These are phyloP conservation scores for Sinodicranocentrus sp. DNA, from an alignment of 2,888 invertebrate species.

Conservation along the genomic window DNA sequence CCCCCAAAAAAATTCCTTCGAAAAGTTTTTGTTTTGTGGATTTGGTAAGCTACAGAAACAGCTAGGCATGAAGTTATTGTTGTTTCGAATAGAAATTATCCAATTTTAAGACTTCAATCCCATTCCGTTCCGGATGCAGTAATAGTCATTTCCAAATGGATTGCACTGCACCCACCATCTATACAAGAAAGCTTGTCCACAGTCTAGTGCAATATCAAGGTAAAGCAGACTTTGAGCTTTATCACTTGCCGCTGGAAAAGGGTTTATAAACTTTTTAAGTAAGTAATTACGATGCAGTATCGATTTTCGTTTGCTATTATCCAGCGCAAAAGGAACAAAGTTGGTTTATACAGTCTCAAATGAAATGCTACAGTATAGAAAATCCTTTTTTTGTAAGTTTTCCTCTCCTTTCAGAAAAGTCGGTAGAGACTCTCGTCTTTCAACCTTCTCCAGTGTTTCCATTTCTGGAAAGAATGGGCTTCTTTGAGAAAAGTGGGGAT, in stretches of 20 bases:
- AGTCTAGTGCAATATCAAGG: constrained; percentile 20
- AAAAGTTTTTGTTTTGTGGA: constrained; percentile 3
- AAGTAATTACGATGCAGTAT: constrained; percentile 62
- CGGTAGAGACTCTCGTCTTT: not conserved
- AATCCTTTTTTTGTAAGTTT: not conserved
- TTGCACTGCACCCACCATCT: constrained; percentile 5
- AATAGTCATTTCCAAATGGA: constrained; percentile 36
- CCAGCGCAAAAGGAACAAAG: not conserved
- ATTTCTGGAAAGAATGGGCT: not conserved
- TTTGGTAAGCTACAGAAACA: not conserved
- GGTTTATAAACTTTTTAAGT: constrained; percentile 47
- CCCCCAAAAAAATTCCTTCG: not conserved
- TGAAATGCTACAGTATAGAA: not conserved
- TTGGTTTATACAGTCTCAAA: too few relatives aligned
- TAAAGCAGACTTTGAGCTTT: not conserved
- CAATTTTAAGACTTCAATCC: constrained; percentile 42
- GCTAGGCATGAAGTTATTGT: constrained; percentile 30
- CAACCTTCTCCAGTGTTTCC: not conserved
- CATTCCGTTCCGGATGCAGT: constrained; percentile 56
- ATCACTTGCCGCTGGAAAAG: not conserved
- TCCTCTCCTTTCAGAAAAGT: not conserved
- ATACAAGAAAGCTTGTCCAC: not conserved
- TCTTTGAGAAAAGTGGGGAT: not conserved
- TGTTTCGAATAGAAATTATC: constrained; percentile 54
- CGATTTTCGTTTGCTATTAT: constrained; percentile 34